Evolutionary conservation across 2,888 invertebrate species (phyloP).

Genomic region (Petrolisthes manimaculis): DNA sequence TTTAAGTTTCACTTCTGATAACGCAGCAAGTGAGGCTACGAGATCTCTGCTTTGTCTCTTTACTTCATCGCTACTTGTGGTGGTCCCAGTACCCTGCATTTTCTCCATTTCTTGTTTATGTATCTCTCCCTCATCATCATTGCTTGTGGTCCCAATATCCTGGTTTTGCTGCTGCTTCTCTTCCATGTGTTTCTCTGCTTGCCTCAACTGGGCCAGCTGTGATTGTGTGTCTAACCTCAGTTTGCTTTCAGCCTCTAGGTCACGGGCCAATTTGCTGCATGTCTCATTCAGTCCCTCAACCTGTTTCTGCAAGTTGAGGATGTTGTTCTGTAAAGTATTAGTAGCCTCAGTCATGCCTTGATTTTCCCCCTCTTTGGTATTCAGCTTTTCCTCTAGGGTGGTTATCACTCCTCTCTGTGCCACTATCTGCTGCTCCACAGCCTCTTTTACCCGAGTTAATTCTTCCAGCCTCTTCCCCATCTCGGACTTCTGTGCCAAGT

Average conservation of each 20-base stretch:
- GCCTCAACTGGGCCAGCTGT: constrained; percentile 30
- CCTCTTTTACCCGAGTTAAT: constrained; percentile 21
- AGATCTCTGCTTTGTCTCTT: constrained; percentile 20
- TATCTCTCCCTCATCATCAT: background rate
- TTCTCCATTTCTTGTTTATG: constrained; percentile 8
- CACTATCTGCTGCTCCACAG: constrained; percentile 29
- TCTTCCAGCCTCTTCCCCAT: constrained; percentile 30
- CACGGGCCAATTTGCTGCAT: constrained; percentile 36
- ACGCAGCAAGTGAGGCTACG: background rate
- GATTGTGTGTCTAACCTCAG: constrained; percentile 36
- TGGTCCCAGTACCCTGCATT: too few relatives aligned
- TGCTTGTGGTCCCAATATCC: too few relatives aligned
- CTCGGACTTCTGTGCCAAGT: constrained; percentile 26
- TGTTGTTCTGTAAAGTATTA: constrained; percentile 40
- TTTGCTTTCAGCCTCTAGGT: constrained; percentile 45
- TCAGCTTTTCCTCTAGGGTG: constrained; percentile 36
- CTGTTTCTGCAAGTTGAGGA: constrained; percentile 53
- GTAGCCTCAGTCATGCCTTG: constrained; percentile 28
- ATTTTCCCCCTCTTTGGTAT: constrained; percentile 13
- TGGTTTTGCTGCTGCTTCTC: background rate
- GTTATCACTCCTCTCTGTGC: constrained; percentile 20
- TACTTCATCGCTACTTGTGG: constrained; percentile 4
- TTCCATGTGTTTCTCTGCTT: constrained; percentile 23
- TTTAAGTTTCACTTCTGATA: constrained; percentile 10
- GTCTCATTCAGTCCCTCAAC: constrained; percentile 52